A percentile compares a stretch with the other conserved stretches of the same genome.
Evolutionary conservation across 1,140 invertebrate species (phyloP).

Genomic region (Macrosteles quadrilineatus): DNA sequence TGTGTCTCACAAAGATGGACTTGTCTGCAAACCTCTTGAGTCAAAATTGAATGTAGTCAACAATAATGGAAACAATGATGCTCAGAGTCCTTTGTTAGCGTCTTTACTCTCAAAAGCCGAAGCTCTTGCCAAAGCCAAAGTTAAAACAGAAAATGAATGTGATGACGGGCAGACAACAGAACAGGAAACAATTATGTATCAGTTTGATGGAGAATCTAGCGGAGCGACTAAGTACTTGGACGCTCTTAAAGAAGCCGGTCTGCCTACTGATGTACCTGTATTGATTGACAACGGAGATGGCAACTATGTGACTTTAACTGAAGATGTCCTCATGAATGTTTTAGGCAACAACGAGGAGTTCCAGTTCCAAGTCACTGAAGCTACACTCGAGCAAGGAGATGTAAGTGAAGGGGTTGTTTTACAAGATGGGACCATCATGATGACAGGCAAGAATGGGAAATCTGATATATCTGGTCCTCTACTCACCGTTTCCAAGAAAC

Average conservation of each 20-base stretch:
- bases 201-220: conserved; percentile 29
- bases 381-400: conserved; percentile 32
- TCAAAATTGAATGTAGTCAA: conserved; percentile 22
- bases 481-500: conserved; percentile 17
- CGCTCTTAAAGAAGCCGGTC: conserved; percentile 56
- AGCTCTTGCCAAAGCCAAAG: conserved; percentile 29
- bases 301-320: conserved; percentile 57
- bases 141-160: conserved; percentile 21
- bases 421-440: conserved; percentile 28
- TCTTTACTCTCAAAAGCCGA: conserved; percentile 42
- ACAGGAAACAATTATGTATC: conserved; percentile 27
- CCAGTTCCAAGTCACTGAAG: conserved; percentile 57
- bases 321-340: conserved; percentile 55
- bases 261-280: conserved; percentile 57
- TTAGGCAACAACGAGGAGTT: conserved; percentile 57
- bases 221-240: conserved; percentile 50
- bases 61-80: conserved; percentile 29
- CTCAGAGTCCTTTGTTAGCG: conserved; percentile 39
- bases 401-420: conserved; percentile 32
- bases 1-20: conserved; percentile 7
- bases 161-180: conserved; percentile 4
- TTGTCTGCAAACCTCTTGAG: neutral
- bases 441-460: conserved; percentile 30
- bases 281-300: conserved; percentile 58
- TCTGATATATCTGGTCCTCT: conserved; percentile 27